phyloP scores from a whole-genome alignment of 1,140 invertebrate genomes.

The Lanistes nyassanus region DNA sequence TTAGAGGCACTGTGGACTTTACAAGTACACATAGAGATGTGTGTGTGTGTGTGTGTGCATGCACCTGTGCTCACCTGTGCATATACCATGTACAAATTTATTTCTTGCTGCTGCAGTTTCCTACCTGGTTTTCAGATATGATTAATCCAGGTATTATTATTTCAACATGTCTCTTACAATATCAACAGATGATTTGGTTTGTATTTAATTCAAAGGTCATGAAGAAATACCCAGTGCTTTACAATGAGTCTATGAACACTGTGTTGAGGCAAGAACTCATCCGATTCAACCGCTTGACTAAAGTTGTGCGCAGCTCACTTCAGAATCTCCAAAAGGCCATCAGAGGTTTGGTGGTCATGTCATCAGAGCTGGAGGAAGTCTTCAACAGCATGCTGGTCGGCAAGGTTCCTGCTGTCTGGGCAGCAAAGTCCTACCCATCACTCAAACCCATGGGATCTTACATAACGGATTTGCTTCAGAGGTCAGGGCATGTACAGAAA shows the following conservation, averaged over 20 bases:
- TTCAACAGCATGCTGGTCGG: conserved; percentile 66
- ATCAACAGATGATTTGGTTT: neutral
- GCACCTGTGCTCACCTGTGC: neutral
- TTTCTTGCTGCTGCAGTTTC: neutral
- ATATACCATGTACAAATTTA: neutral
- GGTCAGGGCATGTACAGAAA: too few relatives aligned
- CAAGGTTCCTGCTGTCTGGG: conserved; percentile 79
- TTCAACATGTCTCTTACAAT: neutral
- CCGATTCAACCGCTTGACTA: conserved; percentile 63
- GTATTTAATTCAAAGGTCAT: conserved; percentile 55
- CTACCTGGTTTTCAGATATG: neutral
- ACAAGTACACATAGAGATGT: too few relatives aligned
- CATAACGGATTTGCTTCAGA: conserved; percentile 64
- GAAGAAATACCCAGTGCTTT: conserved; percentile 65
- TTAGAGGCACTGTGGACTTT: too few relatives aligned
- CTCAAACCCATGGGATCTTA: conserved; percentile 67
- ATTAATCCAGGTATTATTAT: neutral
- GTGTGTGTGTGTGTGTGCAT: too few relatives aligned
- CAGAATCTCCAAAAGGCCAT: conserved; percentile 66
- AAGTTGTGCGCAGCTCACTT: conserved; percentile 60
- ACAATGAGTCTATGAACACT: conserved; percentile 68
- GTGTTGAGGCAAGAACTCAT: conserved; percentile 67
- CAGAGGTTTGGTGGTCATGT: conserved; percentile 68
- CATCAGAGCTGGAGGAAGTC: conserved; percentile 65
- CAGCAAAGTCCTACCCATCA: conserved; percentile 68